Evolutionary conservation across 2,113 vertebrate genomes (phyloP).

Genomic region (Callipepla californica): DNA sequence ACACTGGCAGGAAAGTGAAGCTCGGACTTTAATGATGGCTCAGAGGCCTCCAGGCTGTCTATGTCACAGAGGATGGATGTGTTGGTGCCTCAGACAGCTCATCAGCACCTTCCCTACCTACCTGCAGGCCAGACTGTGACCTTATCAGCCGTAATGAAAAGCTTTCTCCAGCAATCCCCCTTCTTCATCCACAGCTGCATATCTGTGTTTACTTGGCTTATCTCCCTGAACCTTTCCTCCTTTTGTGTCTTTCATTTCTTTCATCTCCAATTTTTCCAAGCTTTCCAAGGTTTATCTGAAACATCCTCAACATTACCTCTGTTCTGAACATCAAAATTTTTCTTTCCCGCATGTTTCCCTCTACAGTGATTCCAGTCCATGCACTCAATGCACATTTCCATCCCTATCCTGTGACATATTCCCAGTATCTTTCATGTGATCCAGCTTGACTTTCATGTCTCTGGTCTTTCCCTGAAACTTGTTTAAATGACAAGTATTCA

Average conservation of each 20-base stretch:
- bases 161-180: not conserved
- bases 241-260: not conserved
- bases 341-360: not conserved
- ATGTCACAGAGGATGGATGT: not conserved
- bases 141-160: not conserved
- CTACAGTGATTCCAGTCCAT: not conserved
- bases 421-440: not conserved
- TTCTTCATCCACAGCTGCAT: not conserved
- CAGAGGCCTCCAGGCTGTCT: not conserved
- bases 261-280: not conserved
- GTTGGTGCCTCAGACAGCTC: not conserved
- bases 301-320: not conserved
- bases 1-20: not conserved
- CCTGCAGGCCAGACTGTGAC: not conserved
- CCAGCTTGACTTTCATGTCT: not conserved
- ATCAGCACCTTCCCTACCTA: not conserved
- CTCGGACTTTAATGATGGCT: not conserved
- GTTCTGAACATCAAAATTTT: not conserved
- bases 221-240: not conserved
- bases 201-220: not conserved
- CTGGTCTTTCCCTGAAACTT: not conserved
- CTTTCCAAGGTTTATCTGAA: not conserved
- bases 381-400: not conserved
- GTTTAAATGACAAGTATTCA: not conserved
- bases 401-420: accelerated